These are phyloP conservation scores for Aphelenchoides avenae DNA, from an alignment of 1,140 invertebrate genomes.

Conservation along the genomic window DNA sequence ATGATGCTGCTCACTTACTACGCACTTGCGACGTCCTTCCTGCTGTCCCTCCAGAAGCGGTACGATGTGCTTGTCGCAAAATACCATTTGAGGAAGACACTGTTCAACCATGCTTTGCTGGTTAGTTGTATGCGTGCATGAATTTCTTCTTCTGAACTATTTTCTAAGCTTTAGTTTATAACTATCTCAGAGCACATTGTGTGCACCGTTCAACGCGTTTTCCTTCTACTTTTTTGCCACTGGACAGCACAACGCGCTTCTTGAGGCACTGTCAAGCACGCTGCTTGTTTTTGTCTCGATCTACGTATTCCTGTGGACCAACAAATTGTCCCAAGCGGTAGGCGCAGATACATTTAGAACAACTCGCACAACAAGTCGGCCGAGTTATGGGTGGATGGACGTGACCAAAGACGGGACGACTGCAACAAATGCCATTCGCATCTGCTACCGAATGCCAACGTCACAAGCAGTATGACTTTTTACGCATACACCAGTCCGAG, in stretches of 20 bases:
- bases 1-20: slow-evolving; percentile 39
- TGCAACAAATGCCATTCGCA: slow-evolving; percentile 8
- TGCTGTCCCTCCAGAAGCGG: slow-evolving; percentile 41
- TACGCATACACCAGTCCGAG: too few species aligned
- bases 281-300: slow-evolving; percentile 35
- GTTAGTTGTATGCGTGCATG: slow-evolving; percentile 23
- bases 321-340: slow-evolving; percentile 38
- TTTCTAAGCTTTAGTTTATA: background rate
- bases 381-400: too few species aligned
- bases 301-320: slow-evolving; percentile 36
- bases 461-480: slow-evolving; percentile 3
- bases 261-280: slow-evolving; percentile 15
- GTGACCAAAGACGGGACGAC: too few species aligned
- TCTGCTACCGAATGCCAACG: slow-evolving; percentile 1
- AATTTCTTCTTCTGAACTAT: background rate
- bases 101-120: slow-evolving; percentile 22
- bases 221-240: background rate
- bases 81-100: slow-evolving; percentile 7
- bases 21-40: slow-evolving; percentile 30
- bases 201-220: slow-evolving; percentile 18
- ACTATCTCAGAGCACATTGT: slow-evolving; percentile 35
- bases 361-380: too few species aligned
- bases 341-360: background rate
- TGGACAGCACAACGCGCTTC: slow-evolving; percentile 1
- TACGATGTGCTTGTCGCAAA: slow-evolving; percentile 34